These are phyloP conservation scores for Cactoblastis cactorum DNA, from an alignment of 2,888 invertebrate species.

Conservation along the genomic window DNA sequence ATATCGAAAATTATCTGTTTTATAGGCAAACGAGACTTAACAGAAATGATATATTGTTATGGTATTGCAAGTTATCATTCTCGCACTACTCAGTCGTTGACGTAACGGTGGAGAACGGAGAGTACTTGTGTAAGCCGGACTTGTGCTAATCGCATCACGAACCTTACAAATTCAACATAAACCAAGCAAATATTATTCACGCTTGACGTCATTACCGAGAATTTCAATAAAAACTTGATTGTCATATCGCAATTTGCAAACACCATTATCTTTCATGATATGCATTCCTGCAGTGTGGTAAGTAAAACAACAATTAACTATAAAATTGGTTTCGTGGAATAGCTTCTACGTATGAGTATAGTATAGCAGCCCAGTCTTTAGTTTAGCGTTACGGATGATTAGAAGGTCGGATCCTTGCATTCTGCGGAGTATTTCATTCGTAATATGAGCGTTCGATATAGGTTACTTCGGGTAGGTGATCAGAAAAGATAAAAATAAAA, in stretches of 20 bases:
- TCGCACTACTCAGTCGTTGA: background rate
- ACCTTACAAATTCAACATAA: slow-evolving; percentile 3
- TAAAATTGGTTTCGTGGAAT: background rate
- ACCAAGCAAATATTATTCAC: slow-evolving; percentile 11
- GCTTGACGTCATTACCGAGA: background rate
- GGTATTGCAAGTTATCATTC: background rate
- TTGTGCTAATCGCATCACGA: slow-evolving; percentile 6
- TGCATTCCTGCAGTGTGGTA: background rate
- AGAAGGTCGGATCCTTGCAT: too few relatives aligned
- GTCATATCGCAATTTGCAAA: background rate
- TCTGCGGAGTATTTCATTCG: too few relatives aligned
- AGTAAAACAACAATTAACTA: background rate
- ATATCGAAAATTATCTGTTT: background rate
- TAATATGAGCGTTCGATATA: too few relatives aligned
- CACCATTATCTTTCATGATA: too few relatives aligned
- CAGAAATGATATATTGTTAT: background rate
- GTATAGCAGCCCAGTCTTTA: too few relatives aligned
- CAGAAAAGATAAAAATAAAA: too few relatives aligned
- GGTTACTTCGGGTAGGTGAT: too few relatives aligned
- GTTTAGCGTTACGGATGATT: too few relatives aligned
- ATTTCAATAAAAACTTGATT: background rate
- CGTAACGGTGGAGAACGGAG: slow-evolving; percentile 6
- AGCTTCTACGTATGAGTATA: too few relatives aligned
- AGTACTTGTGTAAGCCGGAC: background rate
- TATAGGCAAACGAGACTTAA: background rate